Evolutionary conservation across 2,888 invertebrate species (phyloP).

Genomic region (Acronicta alni): DNA sequence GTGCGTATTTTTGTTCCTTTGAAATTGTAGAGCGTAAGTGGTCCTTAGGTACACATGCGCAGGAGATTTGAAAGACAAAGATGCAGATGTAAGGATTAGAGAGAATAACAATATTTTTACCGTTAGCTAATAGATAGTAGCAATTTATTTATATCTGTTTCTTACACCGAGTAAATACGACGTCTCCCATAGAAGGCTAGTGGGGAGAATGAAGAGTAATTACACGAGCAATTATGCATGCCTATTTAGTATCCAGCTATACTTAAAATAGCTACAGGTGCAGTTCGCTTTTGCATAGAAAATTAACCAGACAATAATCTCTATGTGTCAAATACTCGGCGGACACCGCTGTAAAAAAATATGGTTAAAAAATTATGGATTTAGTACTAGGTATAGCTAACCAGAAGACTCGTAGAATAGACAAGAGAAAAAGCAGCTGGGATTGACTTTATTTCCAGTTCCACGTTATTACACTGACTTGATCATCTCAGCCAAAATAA

Average conservation of each 20-base stretch:
- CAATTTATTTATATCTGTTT: slow-evolving; percentile 29
- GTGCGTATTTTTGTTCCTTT: slow-evolving; percentile 55
- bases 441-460: too few species aligned
- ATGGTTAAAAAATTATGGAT: too few species aligned
- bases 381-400: too few species aligned
- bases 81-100: slow-evolving; percentile 1
- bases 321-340: slow-evolving; percentile 18
- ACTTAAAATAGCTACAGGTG: slow-evolving; percentile 44
- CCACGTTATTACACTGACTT: too few species aligned
- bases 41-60: slow-evolving; percentile 13
- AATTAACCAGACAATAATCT: slow-evolving; percentile 34
- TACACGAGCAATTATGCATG: slow-evolving; percentile 41
- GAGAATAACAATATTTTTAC: background rate
- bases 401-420: too few species aligned
- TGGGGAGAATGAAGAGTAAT: slow-evolving; percentile 54
- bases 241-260: slow-evolving; percentile 33
- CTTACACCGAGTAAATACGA: slow-evolving; percentile 25
- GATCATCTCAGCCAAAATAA: too few species aligned
- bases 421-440: too few species aligned
- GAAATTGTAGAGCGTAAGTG: slow-evolving; percentile 52
- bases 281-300: slow-evolving; percentile 34
- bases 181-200: slow-evolving; percentile 34
- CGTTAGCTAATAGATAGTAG: slow-evolving; percentile 13
- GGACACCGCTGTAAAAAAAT: slow-evolving; percentile 8
- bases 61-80: background rate